These are phyloP conservation scores for Oxygymnocypris stewartii DNA, from an alignment of 2,113 vertebrate species.

Conservation along the genomic window DNA sequence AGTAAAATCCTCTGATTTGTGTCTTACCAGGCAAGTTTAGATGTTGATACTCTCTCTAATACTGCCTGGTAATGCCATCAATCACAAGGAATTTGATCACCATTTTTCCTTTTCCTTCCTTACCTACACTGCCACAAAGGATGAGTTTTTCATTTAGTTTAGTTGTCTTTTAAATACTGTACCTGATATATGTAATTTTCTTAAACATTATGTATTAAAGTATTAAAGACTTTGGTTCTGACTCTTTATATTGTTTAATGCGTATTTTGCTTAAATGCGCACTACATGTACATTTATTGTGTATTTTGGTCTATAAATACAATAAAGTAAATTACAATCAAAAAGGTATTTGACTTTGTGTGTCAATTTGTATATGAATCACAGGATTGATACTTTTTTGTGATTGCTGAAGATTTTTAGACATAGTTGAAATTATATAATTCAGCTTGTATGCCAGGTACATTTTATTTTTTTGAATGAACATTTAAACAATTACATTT, in stretches of 20 bases:
- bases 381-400: background rate
- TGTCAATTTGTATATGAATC: background rate
- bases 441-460: background rate
- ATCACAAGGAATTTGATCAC: conserved; percentile 63
- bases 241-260: background rate
- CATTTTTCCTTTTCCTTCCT: conserved; percentile 3
- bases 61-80: conserved; percentile 91
- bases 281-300: background rate
- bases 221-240: background rate
- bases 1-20: conserved; percentile 69
- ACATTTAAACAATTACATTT: background rate
- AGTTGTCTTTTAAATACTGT: background rate
- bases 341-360: background rate
- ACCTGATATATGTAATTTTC: background rate
- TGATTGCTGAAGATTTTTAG: background rate
- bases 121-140: background rate
- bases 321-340: background rate
- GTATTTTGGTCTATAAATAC: background rate
- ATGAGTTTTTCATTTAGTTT: background rate
- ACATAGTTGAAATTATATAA: background rate
- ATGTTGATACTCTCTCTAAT: conserved; percentile 83
- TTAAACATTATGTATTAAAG: background rate
- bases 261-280: background rate
- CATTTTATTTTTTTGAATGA: background rate
- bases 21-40: conserved; percentile 91